phyloP scores from a whole-genome alignment of 2,113 vertebrate species.

The Ochotona curzoniae region DNA sequence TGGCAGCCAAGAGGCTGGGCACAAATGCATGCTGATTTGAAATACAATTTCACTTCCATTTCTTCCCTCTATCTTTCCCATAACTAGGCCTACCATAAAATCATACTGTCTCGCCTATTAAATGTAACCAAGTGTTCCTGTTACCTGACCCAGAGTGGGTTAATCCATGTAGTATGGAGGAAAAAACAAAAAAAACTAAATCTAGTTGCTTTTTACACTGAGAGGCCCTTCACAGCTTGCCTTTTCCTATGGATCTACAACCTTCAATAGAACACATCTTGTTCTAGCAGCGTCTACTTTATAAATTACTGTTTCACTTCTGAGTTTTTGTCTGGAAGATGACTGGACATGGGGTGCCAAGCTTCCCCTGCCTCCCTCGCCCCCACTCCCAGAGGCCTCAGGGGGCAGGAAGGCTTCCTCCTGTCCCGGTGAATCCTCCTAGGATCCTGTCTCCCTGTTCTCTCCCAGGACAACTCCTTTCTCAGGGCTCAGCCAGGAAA shows the following conservation, averaged over 20 bases:
- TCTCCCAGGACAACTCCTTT: too few relatives aligned
- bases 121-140: background rate
- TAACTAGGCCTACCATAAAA: background rate
- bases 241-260: background rate
- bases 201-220: conserved; percentile 27
- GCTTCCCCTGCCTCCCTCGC: background rate
- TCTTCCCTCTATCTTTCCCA: background rate
- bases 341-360: background rate
- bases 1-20: background rate
- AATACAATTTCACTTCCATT: background rate
- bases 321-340: background rate
- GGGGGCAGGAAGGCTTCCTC: background rate
- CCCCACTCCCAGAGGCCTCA: background rate
- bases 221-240: background rate
- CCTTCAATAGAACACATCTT: background rate
- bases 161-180: background rate
- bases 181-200: background rate
- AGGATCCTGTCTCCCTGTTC: background rate
- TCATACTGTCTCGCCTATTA: background rate
- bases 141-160: background rate
- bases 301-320: background rate
- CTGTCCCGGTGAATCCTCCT: background rate
- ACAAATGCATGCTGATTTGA: background rate
- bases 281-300: background rate
- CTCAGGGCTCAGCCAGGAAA: too few relatives aligned